Conservation (phyloP, 2,113 vertebrate genomes). For the Rhabdornis inornatus region DNA sequence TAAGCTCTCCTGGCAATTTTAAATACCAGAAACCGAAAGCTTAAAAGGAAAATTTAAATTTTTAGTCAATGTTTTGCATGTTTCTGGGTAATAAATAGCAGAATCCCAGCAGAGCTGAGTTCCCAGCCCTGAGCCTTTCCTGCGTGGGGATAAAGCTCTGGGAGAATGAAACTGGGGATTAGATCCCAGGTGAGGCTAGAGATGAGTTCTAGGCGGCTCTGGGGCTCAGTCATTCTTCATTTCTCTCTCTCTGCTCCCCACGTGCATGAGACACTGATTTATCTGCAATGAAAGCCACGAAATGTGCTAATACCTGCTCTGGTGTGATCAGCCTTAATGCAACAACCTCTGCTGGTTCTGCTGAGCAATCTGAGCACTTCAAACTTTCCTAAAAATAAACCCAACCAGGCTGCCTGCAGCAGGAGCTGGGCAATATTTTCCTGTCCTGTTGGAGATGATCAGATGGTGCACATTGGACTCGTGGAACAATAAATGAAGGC, state of each 20-base stretch:
- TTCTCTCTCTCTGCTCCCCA: neutral
- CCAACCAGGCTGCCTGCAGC: neutral
- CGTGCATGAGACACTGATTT: neutral
- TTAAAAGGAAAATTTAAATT: neutral
- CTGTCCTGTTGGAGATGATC: neutral
- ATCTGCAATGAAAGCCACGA: slow-evolving; percentile 1
- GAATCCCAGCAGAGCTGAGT: neutral
- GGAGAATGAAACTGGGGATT: neutral
- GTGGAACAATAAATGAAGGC: neutral
- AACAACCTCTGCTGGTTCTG: slow-evolving; percentile 7
- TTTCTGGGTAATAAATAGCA: neutral
- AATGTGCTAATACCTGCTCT: slow-evolving; percentile 26
- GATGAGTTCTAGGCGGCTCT: neutral
- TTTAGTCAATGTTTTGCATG: neutral
- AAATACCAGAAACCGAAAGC: neutral
- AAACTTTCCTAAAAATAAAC: neutral
- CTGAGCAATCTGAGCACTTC: neutral
- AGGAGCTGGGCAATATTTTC: neutral
- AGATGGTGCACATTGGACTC: neutral
- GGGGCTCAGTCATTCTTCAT: neutral
- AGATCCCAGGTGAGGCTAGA: neutral
- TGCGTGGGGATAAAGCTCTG: neutral
- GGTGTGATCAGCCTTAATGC: slow-evolving; percentile 11
- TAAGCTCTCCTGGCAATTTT: neutral
- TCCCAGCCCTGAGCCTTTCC: neutral